phyloP scores from a whole-genome alignment of 1,140 invertebrate species.

The Oscheius sp. region DNA sequence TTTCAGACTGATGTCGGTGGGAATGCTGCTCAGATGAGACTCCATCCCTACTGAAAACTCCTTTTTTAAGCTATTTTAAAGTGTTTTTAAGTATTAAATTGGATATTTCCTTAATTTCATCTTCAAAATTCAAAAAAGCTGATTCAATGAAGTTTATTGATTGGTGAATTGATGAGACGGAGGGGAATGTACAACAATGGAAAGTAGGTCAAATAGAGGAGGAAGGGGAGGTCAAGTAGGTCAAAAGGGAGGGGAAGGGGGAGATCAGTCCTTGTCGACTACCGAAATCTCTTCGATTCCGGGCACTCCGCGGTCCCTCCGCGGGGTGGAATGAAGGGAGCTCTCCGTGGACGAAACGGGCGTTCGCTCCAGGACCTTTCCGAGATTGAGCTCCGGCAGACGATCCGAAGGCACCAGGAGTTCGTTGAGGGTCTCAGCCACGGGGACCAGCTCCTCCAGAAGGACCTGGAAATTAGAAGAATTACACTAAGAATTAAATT shows the following conservation, averaged over 20 bases:
- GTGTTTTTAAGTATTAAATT: no score
- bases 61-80: no score
- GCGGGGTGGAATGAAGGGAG: not conserved
- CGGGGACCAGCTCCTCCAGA: not conserved
- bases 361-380: not conserved
- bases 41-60: not conserved
- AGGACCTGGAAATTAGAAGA: not conserved
- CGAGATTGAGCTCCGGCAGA: not conserved
- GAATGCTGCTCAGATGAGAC: not conserved
- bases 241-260: no score
- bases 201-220: no score
- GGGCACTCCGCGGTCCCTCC: not conserved
- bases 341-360: not conserved
- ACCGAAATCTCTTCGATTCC: conserved; percentile 5
- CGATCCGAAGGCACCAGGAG: not conserved
- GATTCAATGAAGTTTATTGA: no score
- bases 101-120: no score
- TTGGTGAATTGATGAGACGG: not conserved
- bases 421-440: not conserved
- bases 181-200: not conserved
- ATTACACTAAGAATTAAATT: not conserved
- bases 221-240: no score
- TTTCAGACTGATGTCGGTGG: not conserved
- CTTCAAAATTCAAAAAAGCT: not conserved
- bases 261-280: not conserved